These are phyloP conservation scores for Vulpes vulpes DNA, from an alignment of 2,113 vertebrate species.

Conservation along the genomic window DNA sequence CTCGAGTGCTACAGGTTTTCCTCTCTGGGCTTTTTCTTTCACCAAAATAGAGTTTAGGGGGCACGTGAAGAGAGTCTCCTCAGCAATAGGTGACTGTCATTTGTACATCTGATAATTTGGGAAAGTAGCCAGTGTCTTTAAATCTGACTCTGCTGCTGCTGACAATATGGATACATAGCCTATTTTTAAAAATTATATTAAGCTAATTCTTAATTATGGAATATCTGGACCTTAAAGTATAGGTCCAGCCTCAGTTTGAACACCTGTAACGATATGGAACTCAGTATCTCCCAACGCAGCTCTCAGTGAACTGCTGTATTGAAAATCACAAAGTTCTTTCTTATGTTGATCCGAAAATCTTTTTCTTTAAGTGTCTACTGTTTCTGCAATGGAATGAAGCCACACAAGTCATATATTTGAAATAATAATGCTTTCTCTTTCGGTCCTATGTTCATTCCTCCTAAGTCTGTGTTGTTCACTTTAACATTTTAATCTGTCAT, in stretches of 20 bases:
- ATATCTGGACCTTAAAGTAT: not conserved
- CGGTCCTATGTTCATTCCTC: not conserved
- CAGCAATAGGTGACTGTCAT: not conserved
- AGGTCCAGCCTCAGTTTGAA: not conserved
- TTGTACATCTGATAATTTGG: not conserved
- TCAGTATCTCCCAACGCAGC: not conserved
- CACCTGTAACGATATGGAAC: not conserved
- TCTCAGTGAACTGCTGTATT: not conserved
- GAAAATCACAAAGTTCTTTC: not conserved
- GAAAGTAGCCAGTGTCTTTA: not conserved
- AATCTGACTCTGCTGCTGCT: not conserved
- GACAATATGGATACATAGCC: not conserved
- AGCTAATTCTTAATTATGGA: not conserved
- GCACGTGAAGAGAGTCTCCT: not conserved
- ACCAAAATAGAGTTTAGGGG: not conserved
- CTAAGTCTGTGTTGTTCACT: not conserved
- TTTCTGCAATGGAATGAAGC: not conserved
- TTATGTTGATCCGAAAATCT: not conserved
- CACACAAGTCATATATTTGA: conserved; percentile 33
- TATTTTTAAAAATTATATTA: not conserved
- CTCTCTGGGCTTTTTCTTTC: not conserved
- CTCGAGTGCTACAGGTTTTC: not conserved
- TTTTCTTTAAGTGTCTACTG: not conserved
- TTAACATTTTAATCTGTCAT: conserved; percentile 27
- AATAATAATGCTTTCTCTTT: not conserved